A percentile compares a stretch with the other conserved stretches of the same genome.
Conservation (phyloP, 2,888 invertebrate species). For the Leucophenga montana region DNA sequence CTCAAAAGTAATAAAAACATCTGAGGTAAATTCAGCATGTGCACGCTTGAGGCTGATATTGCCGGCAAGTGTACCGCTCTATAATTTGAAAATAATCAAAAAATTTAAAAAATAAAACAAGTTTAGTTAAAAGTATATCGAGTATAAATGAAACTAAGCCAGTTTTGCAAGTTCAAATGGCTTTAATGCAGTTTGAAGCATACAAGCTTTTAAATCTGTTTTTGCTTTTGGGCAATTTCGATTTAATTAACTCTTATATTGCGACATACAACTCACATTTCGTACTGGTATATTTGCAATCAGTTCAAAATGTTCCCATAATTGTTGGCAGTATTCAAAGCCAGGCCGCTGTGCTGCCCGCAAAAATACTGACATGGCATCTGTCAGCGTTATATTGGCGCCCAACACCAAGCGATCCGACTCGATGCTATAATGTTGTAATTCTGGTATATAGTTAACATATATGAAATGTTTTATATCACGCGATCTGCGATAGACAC, state of each 20-base stretch:
- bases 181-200: too few species aligned
- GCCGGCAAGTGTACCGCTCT: constrained; percentile 79
- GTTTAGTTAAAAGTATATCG: neutral
- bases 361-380: constrained; percentile 73
- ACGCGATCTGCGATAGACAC: constrained; percentile 72
- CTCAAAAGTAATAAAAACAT: constrained; percentile 75
- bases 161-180: neutral
- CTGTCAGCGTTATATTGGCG: constrained; percentile 74
- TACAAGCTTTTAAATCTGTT: too few species aligned
- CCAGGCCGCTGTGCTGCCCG: constrained; percentile 68
- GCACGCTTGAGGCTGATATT: constrained; percentile 79
- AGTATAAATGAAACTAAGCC: neutral
- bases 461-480: constrained; percentile 76
- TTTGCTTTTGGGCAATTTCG: too few species aligned
- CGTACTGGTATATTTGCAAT: constrained; percentile 80
- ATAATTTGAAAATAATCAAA: constrained; percentile 30
- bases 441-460: constrained; percentile 76
- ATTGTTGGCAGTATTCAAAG: constrained; percentile 75
- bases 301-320: constrained; percentile 76
- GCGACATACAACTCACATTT: constrained; percentile 65
- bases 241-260: too few species aligned
- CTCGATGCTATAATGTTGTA: constrained; percentile 73
- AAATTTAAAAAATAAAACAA: neutral
- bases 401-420: constrained; percentile 55
- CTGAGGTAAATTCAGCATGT: constrained; percentile 79